Percentiles rank a stretch among this genome's conserved stretches.
These are phyloP conservation scores for Chymomyza costata DNA, from an alignment of 1,140 invertebrate genomes.

Conservation along the genomic window DNA sequence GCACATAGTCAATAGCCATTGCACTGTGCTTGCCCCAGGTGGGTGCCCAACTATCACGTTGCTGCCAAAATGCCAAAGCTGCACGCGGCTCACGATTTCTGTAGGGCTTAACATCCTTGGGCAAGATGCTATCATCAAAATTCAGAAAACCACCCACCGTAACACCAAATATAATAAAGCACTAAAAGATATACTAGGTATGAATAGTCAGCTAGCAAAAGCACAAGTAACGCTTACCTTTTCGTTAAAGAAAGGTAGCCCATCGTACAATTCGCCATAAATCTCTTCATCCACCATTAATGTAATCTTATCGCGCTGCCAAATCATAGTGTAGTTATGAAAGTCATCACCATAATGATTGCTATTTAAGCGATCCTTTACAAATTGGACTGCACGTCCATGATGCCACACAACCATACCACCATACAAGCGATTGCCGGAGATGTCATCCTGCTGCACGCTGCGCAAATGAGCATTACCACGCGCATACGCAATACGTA, in stretches of 20 bases:
- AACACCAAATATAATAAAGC: conserved; percentile 60
- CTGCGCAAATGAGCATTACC: conserved; percentile 41
- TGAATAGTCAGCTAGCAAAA: too few species aligned
- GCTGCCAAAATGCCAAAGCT: conserved; percentile 51
- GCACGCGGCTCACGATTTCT: conserved; percentile 48
- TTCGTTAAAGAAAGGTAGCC: conserved; percentile 38
- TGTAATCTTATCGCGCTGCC: conserved; percentile 78
- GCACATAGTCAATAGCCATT: conserved; percentile 48
- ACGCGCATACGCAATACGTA: conserved; percentile 50
- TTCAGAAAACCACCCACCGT: conserved; percentile 60
- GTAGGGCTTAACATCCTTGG: conserved; percentile 54
- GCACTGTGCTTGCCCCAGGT: conserved; percentile 48
- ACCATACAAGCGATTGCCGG: conserved; percentile 46
- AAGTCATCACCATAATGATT: conserved; percentile 78
- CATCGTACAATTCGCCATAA: conserved; percentile 53
- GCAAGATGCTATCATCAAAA: conserved; percentile 49
- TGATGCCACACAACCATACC: conserved; percentile 46
- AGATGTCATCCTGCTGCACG: conserved; percentile 42
- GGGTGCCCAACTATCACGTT: conserved; percentile 32
- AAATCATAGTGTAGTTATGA: conserved; percentile 81
- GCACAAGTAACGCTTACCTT: conserved; percentile 7
- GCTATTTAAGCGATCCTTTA: conserved; percentile 29
- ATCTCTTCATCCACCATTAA: conserved; percentile 78
- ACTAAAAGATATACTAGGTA: conserved; percentile 75
- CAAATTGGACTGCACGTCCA: conserved; percentile 17